These are phyloP conservation scores for Drosophila atroscutellata DNA, from an alignment of 2,888 invertebrate genomes.

Conservation along the genomic window DNA sequence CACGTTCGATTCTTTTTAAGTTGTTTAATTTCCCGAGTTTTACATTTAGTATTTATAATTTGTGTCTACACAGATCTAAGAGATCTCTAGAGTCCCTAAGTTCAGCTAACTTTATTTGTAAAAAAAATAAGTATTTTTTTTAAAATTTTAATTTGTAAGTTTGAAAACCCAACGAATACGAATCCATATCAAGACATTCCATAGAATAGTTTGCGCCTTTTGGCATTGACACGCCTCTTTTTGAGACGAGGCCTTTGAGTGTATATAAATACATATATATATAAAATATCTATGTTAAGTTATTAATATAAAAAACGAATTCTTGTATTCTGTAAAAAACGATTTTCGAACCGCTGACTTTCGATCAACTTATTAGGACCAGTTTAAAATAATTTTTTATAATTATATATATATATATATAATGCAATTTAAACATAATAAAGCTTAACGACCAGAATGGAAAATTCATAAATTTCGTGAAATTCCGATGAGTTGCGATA, in stretches of 20 bases:
- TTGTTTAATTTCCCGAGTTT: slow-evolving; percentile 23
- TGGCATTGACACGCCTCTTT: not conserved
- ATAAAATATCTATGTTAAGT: slow-evolving; percentile 15
- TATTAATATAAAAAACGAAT: slow-evolving; percentile 1
- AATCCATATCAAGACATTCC: slow-evolving; percentile 83
- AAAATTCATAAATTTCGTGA: not conserved
- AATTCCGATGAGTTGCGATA: not conserved
- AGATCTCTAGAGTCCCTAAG: slow-evolving; percentile 65
- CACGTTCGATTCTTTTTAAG: slow-evolving; percentile 9
- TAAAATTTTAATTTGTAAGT: slow-evolving; percentile 51
- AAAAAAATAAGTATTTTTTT: slow-evolving; percentile 12
- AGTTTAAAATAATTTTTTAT: not conserved
- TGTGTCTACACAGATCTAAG: slow-evolving; percentile 64
- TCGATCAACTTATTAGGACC: not conserved
- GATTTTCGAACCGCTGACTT: not conserved
- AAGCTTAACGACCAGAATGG: not conserved
- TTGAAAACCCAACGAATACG: slow-evolving; percentile 81
- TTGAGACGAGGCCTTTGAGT: slow-evolving; percentile 26
- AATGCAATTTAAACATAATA: not conserved
- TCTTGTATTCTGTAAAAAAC: not conserved
- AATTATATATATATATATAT: not conserved
- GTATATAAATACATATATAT: slow-evolving; percentile 37
- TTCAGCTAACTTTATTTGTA: slow-evolving; percentile 26
- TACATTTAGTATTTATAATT: slow-evolving; percentile 49
- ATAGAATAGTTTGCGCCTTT: slow-evolving; percentile 38